Conservation (phyloP, 2,888 invertebrate genomes). For the Drosophila nr. perissopoda region DNA sequence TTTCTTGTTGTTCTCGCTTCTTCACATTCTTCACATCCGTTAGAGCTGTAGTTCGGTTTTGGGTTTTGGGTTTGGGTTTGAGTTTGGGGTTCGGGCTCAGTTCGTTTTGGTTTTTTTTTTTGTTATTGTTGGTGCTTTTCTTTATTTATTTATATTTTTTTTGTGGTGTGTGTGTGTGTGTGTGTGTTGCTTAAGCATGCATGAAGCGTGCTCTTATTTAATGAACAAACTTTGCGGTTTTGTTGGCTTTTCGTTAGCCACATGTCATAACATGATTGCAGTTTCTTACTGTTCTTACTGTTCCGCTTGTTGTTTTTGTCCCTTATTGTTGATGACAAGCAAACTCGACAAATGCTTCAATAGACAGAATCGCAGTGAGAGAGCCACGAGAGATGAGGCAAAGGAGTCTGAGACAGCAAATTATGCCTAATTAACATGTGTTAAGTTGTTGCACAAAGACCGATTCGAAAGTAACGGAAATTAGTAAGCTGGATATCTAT, state of each 20-base stretch:
- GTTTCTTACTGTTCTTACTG: constrained; percentile 16
- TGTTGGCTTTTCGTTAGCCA: constrained; percentile 61
- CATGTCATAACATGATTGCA: constrained; percentile 56
- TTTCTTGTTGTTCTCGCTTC: neutral
- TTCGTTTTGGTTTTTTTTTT: constrained; percentile 29
- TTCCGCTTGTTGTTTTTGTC: constrained; percentile 6
- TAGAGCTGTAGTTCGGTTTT: constrained; percentile 23
- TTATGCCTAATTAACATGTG: neutral
- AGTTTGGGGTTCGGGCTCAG: constrained; percentile 32
- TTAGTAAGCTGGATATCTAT: neutral
- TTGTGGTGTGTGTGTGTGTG: constrained; percentile 2
- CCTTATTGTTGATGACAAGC: constrained; percentile 5
- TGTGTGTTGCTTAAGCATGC: constrained; percentile 67
- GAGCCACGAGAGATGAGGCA: neutral
- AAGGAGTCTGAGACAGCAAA: neutral
- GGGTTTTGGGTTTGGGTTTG: constrained; percentile 20
- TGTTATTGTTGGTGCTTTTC: neutral
- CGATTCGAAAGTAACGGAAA: neutral
- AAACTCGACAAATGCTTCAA: constrained; percentile 20
- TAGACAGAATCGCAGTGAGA: constrained; percentile 2
- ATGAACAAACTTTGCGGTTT: constrained; percentile 68
- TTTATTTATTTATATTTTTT: constrained; percentile 18
- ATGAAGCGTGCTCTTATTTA: constrained; percentile 69
- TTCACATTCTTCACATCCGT: constrained; percentile 38
- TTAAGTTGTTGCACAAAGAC: neutral